A percentile compares a stretch with the other conserved stretches of the same genome.
These are phyloP conservation scores for Drosophila sucinea DNA, from an alignment of 1,140 invertebrate species.

Conservation along the genomic window DNA sequence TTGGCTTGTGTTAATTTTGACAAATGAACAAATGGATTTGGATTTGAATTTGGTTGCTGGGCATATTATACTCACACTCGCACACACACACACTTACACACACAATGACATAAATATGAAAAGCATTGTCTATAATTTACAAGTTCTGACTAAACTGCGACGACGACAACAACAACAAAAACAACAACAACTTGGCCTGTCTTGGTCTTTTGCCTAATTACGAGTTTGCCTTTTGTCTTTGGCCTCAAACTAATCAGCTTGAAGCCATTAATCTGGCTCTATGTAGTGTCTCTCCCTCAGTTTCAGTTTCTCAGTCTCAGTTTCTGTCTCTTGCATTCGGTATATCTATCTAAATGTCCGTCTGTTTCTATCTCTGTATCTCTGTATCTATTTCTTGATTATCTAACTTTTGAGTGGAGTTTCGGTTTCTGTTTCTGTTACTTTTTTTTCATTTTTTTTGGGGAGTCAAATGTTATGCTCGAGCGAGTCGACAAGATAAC, in stretches of 20 bases:
- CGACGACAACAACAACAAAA: neutral
- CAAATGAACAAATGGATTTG: constrained; percentile 62
- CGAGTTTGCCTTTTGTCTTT: constrained; percentile 57
- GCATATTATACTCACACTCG: constrained; percentile 39
- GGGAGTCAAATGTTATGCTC: constrained; percentile 41
- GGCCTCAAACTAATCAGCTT: constrained; percentile 79
- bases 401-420: constrained; percentile 53
- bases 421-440: neutral
- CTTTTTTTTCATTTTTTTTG: neutral
- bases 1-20: constrained; percentile 73
- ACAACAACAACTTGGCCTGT: constrained; percentile 2
- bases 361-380: constrained; percentile 20
- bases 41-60: constrained; percentile 53
- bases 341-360: constrained; percentile 10
- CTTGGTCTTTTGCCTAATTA: constrained; percentile 64
- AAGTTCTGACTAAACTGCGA: constrained; percentile 66
- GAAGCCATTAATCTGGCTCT: constrained; percentile 74
- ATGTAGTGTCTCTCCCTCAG: constrained; percentile 27
- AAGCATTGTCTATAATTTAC: constrained; percentile 68
- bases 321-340: constrained; percentile 20
- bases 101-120: constrained; percentile 29
- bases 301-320: neutral
- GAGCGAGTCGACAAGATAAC: constrained; percentile 59
- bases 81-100: neutral
- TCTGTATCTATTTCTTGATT: constrained; percentile 58